Percentiles rank a stretch among this genome's conserved stretches.
phyloP scores from a whole-genome alignment of 2,888 invertebrate species.

The Lordiphosa fenestrarum region DNA sequence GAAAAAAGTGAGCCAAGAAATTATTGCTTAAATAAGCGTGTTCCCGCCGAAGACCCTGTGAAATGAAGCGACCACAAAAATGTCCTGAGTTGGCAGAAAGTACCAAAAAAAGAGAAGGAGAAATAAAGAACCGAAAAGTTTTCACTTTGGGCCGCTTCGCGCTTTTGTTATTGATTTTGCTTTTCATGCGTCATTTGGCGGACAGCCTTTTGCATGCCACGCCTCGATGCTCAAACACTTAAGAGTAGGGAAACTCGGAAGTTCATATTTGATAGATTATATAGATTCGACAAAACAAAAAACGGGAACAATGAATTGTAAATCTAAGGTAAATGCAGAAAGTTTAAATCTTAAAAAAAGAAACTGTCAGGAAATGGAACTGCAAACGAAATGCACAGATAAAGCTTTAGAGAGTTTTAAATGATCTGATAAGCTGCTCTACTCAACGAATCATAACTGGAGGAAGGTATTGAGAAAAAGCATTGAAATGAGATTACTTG shows the following conservation, averaged over 20 bases:
- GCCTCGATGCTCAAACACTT: constrained; percentile 14
- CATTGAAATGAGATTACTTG: too few species aligned
- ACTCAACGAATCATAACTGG: too few species aligned
- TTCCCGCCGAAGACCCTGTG: constrained; percentile 47
- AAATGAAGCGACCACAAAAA: constrained; percentile 64
- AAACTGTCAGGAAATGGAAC: too few species aligned
- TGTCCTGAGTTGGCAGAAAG: constrained; percentile 55
- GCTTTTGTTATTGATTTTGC: constrained; percentile 55
- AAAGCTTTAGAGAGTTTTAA: too few species aligned
- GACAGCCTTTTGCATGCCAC: constrained; percentile 51
- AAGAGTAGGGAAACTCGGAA: constrained; percentile 2
- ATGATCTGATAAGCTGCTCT: too few species aligned
- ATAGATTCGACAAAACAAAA: background rate
- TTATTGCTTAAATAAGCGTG: constrained; percentile 73
- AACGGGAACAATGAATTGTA: constrained; percentile 21
- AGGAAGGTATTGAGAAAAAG: too few species aligned
- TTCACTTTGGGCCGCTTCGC: constrained; percentile 7
- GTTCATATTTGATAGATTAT: constrained; percentile 27
- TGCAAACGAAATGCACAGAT: too few species aligned
- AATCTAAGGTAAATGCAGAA: background rate
- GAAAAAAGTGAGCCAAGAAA: constrained; percentile 56
- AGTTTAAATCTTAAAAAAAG: too few species aligned
- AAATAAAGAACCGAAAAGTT: constrained; percentile 5
- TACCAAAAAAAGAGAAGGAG: background rate
- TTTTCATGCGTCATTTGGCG: constrained; percentile 63